Evolutionary conservation across 2,113 vertebrate species (phyloP).

Genomic region (Promerops cafer): DNA sequence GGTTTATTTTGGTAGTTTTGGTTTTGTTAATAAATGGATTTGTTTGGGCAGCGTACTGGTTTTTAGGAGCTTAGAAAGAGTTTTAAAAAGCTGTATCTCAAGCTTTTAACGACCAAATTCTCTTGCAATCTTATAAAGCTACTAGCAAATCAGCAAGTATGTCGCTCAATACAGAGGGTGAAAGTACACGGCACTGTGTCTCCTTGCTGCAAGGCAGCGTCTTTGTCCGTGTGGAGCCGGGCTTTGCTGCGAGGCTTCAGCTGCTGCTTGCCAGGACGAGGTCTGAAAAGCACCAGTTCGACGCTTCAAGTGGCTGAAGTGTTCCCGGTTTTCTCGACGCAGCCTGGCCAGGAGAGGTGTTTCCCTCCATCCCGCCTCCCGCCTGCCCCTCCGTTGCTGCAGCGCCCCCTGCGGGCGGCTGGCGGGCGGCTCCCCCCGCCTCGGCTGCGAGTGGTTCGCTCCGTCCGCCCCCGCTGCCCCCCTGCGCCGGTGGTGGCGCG

Average conservation of each 20-base stretch:
- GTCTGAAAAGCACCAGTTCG: fast-evolving
- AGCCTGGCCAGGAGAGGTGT: fast-evolving
- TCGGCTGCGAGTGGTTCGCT: too few species aligned
- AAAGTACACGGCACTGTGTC: fast-evolving
- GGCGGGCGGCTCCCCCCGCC: too few species aligned
- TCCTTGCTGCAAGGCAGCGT: fast-evolving
- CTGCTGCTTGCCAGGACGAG: neutral
- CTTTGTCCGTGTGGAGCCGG: fast-evolving
- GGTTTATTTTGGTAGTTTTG: neutral
- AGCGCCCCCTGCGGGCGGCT: neutral
- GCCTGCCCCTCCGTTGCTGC: neutral
- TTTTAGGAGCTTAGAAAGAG: neutral
- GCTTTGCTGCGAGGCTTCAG: neutral
- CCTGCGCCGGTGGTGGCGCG: too few species aligned
- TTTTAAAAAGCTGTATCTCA: neutral
- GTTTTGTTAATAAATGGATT: neutral
- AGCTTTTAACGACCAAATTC: neutral
- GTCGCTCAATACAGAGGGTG: fast-evolving
- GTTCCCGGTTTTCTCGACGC: fast-evolving
- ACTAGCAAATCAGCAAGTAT: neutral
- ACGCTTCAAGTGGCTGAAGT: fast-evolving
- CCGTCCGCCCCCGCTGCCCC: too few species aligned
- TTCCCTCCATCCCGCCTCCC: fast-evolving
- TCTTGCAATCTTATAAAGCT: neutral
- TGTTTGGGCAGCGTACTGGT: neutral